phyloP scores from a whole-genome alignment of 64 coral and sea anemone genomes.

The Montipora capricornis region DNA sequence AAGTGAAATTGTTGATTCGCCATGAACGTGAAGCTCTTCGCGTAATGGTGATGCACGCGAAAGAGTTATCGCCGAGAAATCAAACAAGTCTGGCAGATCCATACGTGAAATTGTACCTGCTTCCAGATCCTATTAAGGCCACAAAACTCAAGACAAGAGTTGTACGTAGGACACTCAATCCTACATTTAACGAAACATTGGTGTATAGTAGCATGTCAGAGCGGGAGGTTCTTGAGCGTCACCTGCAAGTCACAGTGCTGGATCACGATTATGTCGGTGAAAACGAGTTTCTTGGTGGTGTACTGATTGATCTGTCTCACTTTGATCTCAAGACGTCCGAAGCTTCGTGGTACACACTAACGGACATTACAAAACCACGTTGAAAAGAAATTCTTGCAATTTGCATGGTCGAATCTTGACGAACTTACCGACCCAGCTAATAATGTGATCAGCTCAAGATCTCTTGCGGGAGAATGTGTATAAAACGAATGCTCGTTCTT shows the following conservation, averaged over 20 bases:
- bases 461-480: too few relatives aligned
- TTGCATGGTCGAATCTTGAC: too few relatives aligned
- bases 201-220: slow-evolving; percentile 61
- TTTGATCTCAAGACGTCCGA: slow-evolving; percentile 66
- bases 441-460: too few relatives aligned
- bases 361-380: slow-evolving; percentile 71
- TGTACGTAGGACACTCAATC: slow-evolving; percentile 82
- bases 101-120: slow-evolving; percentile 94
- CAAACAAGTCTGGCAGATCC: slow-evolving; percentile 81
- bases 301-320: slow-evolving; percentile 83
- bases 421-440: too few relatives aligned
- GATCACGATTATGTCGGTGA: slow-evolving; percentile 93
- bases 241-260: slow-evolving; percentile 93
- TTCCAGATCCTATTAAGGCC: slow-evolving; percentile 87
- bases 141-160: slow-evolving; percentile 97
- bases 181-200: slow-evolving; percentile 96
- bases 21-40: slow-evolving; percentile 63
- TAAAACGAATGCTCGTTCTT: too few relatives aligned
- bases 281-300: slow-evolving; percentile 96
- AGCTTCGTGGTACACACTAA: slow-evolving; percentile 74
- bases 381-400: background rate
- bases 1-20: slow-evolving; percentile 84
- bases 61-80: slow-evolving; percentile 79
- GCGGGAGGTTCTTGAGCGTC: slow-evolving; percentile 50
- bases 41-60: slow-evolving; percentile 98